Percentiles rank a stretch among this genome's conserved stretches.
phyloP scores from a whole-genome alignment of 2,888 invertebrate species.

The Drosophila fungiperda region DNA sequence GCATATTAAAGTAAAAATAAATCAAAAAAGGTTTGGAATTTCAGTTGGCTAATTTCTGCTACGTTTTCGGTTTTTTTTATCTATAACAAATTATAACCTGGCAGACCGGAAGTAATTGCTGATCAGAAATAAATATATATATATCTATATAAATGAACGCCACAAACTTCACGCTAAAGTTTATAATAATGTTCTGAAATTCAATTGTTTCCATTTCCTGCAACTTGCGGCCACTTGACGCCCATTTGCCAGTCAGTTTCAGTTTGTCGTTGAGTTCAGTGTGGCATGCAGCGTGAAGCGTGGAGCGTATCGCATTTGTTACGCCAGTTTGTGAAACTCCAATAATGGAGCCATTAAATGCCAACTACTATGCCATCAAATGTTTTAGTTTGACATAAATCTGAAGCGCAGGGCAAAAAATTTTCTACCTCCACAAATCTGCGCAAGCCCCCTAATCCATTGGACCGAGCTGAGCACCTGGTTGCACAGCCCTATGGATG shows the following conservation, averaged over 20 bases:
- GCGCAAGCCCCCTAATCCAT: constrained; percentile 25
- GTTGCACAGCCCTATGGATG: constrained; percentile 30
- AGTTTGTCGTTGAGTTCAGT: neutral
- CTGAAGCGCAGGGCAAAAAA: constrained; percentile 60
- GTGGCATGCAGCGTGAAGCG: constrained; percentile 16
- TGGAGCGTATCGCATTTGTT: constrained; percentile 67
- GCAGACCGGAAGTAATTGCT: too few species aligned
- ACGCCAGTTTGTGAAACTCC: constrained; percentile 69
- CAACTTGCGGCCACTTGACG: constrained; percentile 15
- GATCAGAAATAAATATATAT: neutral
- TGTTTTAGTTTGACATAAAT: constrained; percentile 80
- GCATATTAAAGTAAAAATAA: neutral
- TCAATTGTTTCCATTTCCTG: constrained; percentile 16
- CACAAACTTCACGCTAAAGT: neutral
- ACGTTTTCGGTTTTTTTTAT: neutral
- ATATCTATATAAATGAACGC: neutral
- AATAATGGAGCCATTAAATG: constrained; percentile 80
- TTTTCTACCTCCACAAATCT: constrained; percentile 59
- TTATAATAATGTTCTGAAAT: neutral
- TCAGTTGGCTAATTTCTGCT: neutral
- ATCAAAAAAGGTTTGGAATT: neutral
- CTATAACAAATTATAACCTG: neutral
- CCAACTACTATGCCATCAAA: constrained; percentile 79
- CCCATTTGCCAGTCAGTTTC: neutral
- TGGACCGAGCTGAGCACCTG: constrained; percentile 2